A percentile compares a stretch with the other conserved stretches of the same genome.
Evolutionary conservation across 2,888 invertebrate genomes (phyloP).

Genomic region (Drosophila antonietae): DNA sequence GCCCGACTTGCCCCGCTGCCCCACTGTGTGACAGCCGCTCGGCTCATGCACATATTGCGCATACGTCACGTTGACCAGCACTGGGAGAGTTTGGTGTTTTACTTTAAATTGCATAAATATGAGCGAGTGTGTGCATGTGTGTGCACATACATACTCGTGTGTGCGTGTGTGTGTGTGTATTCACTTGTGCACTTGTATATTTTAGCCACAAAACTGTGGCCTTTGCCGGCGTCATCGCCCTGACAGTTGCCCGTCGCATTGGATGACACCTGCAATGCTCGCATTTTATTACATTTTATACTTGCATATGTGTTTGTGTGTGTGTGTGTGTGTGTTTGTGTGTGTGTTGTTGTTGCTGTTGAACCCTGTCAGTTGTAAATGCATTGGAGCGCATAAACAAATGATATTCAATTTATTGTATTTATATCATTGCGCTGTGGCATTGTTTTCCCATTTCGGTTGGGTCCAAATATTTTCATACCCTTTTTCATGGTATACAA

Average conservation of each 20-base stretch:
- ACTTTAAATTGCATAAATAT: slow-evolving; percentile 79
- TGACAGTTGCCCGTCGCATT: slow-evolving; percentile 73
- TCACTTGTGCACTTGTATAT: slow-evolving; percentile 60
- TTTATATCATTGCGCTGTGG: slow-evolving; percentile 44
- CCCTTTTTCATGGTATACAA: slow-evolving; percentile 9
- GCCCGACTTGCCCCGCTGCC: background rate
- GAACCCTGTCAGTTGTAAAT: slow-evolving; percentile 67
- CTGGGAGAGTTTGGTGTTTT: slow-evolving; percentile 70
- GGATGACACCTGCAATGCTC: slow-evolving; percentile 78
- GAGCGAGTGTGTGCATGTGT: slow-evolving; percentile 10
- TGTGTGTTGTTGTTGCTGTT: slow-evolving; percentile 33
- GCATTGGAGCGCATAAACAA: slow-evolving; percentile 78
- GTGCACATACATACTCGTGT: background rate
- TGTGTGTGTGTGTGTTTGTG: slow-evolving; percentile 22
- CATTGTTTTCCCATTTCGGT: slow-evolving; percentile 45
- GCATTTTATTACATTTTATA: slow-evolving; percentile 78
- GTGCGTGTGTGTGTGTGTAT: slow-evolving; percentile 17
- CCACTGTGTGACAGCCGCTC: slow-evolving; percentile 42
- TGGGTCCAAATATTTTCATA: slow-evolving; percentile 38
- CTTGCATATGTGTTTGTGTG: slow-evolving; percentile 16
- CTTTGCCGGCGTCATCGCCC: slow-evolving; percentile 56
- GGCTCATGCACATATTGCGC: slow-evolving; percentile 61
- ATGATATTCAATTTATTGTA: slow-evolving; percentile 78
- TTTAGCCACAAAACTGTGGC: slow-evolving; percentile 77
- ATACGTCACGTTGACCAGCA: slow-evolving; percentile 76